These are phyloP conservation scores for Muntiacus muntjak DNA, from an alignment of 2,113 vertebrate genomes.

Conservation along the genomic window DNA sequence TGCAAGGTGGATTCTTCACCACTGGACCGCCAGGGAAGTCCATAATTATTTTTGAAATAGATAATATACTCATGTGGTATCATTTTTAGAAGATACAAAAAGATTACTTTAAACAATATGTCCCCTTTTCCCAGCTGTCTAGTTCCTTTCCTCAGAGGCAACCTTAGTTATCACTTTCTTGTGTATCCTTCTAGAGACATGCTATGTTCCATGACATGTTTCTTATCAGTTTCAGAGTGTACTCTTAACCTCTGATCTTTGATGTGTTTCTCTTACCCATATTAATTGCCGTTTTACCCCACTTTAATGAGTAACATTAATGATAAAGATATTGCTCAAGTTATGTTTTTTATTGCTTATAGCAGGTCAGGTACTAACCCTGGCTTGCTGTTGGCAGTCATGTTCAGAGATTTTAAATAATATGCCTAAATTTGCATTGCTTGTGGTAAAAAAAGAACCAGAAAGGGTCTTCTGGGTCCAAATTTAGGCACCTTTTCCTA, in stretches of 20 bases:
- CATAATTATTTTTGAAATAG: slow-evolving; percentile 4
- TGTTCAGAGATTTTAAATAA: neutral
- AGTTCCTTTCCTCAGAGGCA: neutral
- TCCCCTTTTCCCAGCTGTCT: neutral
- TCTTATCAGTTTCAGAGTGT: neutral
- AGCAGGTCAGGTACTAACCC: neutral
- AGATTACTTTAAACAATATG: neutral
- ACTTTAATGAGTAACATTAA: neutral
- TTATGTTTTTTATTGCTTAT: neutral
- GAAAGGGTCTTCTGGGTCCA: neutral
- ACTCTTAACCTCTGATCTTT: neutral
- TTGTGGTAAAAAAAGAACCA: neutral
- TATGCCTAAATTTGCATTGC: neutral
- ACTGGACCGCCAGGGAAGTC: neutral
- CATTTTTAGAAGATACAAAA: slow-evolving; percentile 4
- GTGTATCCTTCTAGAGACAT: neutral
- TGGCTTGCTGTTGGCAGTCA: neutral
- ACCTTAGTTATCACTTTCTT: neutral
- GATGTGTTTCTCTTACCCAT: neutral
- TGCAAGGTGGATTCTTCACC: neutral
- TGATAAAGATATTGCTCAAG: neutral
- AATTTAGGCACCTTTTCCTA: neutral
- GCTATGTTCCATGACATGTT: neutral
- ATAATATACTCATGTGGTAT: neutral
- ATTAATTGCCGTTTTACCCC: neutral